These are phyloP conservation scores for Microtus montanus DNA, from an alignment of 2,113 vertebrate genomes.

Conservation along the genomic window DNA sequence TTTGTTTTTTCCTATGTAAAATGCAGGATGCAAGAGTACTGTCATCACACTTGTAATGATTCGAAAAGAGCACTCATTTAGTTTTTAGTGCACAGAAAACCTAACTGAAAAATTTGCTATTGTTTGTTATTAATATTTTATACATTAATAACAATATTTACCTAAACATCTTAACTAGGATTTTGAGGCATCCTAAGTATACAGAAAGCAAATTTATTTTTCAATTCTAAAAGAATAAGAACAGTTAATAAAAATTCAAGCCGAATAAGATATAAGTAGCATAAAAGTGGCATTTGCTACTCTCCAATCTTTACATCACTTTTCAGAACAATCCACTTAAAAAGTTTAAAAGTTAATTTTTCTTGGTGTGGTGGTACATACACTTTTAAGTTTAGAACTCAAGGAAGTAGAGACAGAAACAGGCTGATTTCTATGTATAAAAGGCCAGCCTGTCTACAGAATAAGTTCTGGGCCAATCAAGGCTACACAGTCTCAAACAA, in stretches of 20 bases:
- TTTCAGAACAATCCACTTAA: slow-evolving; percentile 32
- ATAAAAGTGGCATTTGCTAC: slow-evolving; percentile 28
- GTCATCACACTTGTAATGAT: not conserved
- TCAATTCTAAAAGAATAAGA: slow-evolving; percentile 1
- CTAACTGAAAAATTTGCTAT: slow-evolving; percentile 18
- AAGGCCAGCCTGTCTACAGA: not conserved
- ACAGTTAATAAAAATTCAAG: slow-evolving; percentile 42
- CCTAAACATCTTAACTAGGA: slow-evolving; percentile 3
- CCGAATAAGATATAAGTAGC: not conserved
- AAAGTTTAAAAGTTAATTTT: slow-evolving; percentile 5
- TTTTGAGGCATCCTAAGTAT: not conserved
- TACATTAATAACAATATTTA: slow-evolving; percentile 16
- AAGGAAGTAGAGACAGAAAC: not conserved
- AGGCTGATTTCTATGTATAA: not conserved
- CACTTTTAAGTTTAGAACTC: no score
- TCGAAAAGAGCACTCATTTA: not conserved
- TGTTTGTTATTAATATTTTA: slow-evolving; percentile 15
- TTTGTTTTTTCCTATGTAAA: slow-evolving; percentile 36
- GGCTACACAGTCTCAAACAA: not conserved
- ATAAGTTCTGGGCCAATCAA: not conserved
- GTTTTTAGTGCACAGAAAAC: not conserved
- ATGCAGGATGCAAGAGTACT: not conserved
- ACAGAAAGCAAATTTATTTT: slow-evolving; percentile 6
- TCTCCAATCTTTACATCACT: not conserved
- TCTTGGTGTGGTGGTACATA: not conserved